phyloP scores from a whole-genome alignment of 2,113 vertebrate species.

The Cyanoliseus patagonus region DNA sequence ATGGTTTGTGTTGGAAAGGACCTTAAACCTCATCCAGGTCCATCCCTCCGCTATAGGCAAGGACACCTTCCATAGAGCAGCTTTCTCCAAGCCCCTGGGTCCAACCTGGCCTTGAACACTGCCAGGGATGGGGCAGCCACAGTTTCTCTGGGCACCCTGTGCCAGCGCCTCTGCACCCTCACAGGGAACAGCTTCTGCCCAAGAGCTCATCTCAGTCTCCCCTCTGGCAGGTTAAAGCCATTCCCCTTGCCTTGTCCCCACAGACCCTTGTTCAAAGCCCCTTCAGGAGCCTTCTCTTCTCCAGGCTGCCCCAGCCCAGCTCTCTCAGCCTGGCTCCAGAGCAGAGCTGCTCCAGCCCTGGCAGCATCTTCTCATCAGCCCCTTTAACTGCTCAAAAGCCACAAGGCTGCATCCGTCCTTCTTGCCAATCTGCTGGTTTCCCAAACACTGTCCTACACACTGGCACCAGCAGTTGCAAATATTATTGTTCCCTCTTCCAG shows the following conservation, averaged over 20 bases:
- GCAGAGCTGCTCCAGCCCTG: not conserved
- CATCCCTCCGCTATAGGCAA: not conserved
- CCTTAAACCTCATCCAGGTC: not conserved
- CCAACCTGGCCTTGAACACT: too few species aligned
- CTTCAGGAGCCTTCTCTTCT: not conserved
- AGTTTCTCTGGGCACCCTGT: too few species aligned
- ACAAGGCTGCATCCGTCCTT: not conserved
- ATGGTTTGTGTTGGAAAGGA: not conserved
- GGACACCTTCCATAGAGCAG: not conserved
- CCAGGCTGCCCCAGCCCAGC: not conserved
- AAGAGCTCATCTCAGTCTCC: too few species aligned
- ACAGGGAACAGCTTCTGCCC: too few species aligned
- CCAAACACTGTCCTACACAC: fast-evolving
- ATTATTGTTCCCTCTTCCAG: not conserved
- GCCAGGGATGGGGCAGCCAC: too few species aligned
- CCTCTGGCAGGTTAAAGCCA: too few species aligned
- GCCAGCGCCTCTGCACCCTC: too few species aligned
- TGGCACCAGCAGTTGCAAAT: not conserved
- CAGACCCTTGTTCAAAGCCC: too few species aligned
- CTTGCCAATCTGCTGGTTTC: not conserved
- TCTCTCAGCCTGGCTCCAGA: not conserved
- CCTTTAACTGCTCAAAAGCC: not conserved
- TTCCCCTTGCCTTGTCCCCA: too few species aligned
- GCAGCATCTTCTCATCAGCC: not conserved
- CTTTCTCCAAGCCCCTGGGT: not conserved